Percentiles rank a stretch among this genome's conserved stretches.
Evolutionary conservation across 2,888 invertebrate species (phyloP).

Genomic region (Onchidella celtica): DNA sequence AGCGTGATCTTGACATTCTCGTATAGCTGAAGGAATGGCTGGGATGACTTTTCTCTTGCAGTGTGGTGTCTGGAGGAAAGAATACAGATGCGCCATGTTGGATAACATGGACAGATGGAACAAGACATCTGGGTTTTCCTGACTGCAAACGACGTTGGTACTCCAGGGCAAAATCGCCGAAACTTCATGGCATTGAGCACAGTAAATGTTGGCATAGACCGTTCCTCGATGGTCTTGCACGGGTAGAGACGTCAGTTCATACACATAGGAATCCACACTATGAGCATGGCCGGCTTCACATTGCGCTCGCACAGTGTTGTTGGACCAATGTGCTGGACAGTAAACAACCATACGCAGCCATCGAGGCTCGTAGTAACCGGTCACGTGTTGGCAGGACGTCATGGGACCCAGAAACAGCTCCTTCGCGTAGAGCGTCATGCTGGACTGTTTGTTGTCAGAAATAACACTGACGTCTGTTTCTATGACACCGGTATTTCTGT

Average conservation of each 20-base stretch:
- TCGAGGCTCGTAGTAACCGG: slow-evolving; percentile 52
- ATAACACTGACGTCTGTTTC: neutral
- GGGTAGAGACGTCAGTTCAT: slow-evolving; percentile 61
- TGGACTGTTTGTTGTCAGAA: neutral
- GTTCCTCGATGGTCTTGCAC: slow-evolving; percentile 65
- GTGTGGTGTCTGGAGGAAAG: neutral
- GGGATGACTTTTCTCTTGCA: slow-evolving; percentile 47
- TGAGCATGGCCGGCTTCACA: slow-evolving; percentile 54
- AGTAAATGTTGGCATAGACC: slow-evolving; percentile 69
- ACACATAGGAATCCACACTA: slow-evolving; percentile 45
- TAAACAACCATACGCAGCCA: slow-evolving; percentile 61
- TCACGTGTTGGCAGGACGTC: slow-evolving; percentile 48
- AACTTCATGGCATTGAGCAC: slow-evolving; percentile 65
- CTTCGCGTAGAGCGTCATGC: neutral
- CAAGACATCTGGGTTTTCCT: neutral
- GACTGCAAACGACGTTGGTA: slow-evolving; percentile 56
- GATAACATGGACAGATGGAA: neutral
- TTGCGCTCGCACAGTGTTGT: slow-evolving; percentile 44
- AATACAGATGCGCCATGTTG: slow-evolving; percentile 20
- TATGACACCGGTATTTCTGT: neutral
- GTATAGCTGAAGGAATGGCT: slow-evolving; percentile 27
- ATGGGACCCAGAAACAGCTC: neutral
- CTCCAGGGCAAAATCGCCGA: slow-evolving; percentile 58
- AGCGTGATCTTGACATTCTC: neutral
- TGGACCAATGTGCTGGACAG: slow-evolving; percentile 56